Percentiles rank a stretch among this genome's conserved stretches.
Evolutionary conservation across 1,140 invertebrate genomes (phyloP).

Genomic region (Andrena cerasifolii): DNA sequence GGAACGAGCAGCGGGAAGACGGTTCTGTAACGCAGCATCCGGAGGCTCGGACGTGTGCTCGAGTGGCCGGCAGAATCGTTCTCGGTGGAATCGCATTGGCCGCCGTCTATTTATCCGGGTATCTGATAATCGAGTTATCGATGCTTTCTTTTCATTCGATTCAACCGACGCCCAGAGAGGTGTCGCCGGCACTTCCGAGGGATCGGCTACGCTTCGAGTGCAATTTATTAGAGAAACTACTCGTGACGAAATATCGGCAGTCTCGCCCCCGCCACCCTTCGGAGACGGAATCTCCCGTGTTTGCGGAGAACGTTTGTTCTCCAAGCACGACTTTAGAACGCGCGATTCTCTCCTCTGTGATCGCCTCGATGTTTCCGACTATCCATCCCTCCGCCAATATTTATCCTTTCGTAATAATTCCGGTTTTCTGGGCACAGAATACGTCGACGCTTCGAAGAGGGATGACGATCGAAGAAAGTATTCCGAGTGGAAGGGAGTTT

Average conservation of each 20-base stretch:
- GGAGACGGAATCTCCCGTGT: slow-evolving; percentile 36
- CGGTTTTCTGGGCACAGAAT: no score
- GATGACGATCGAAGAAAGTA: no score
- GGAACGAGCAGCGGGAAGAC: slow-evolving; percentile 21
- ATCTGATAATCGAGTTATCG: slow-evolving; percentile 74
- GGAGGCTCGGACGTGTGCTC: slow-evolving; percentile 5
- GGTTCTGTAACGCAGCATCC: slow-evolving; percentile 17
- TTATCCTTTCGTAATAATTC: no score
- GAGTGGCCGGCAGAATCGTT: slow-evolving; percentile 23
- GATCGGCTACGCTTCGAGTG: slow-evolving; percentile 57
- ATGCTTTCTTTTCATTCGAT: slow-evolving; percentile 79
- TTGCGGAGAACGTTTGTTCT: slow-evolving; percentile 52
- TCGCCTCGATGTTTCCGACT: no score
- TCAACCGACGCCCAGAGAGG: slow-evolving; percentile 58
- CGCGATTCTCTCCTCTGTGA: no score
- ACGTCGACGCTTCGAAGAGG: no score
- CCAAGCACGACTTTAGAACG: slow-evolving; percentile 6
- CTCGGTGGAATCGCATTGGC: slow-evolving; percentile 41
- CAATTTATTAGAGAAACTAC: slow-evolving; percentile 61
- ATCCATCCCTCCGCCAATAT: no score
- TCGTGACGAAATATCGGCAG: not conserved
- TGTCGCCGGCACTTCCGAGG: slow-evolving; percentile 58
- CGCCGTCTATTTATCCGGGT: slow-evolving; percentile 73
- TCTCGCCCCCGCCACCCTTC: not conserved
- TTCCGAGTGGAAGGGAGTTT: no score